Evolutionary conservation across 2,888 invertebrate species (phyloP).

Genomic region (Limnephilus auricula): DNA sequence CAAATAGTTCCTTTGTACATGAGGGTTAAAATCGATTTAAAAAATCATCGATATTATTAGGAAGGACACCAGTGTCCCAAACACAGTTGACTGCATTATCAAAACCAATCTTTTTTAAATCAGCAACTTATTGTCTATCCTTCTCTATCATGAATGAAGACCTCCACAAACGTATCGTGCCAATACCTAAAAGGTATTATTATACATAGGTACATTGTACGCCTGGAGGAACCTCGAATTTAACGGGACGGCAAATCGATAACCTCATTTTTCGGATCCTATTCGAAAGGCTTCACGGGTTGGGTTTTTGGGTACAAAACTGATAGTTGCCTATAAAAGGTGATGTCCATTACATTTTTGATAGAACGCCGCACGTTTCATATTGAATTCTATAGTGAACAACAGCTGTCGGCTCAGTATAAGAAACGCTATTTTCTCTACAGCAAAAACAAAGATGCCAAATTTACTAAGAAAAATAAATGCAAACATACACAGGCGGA

Average conservation of each 20-base stretch:
- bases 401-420: neutral
- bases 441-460: neutral
- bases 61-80: no score
- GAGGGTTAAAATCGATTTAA: no score
- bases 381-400: neutral
- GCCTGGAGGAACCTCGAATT: neutral
- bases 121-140: no score
- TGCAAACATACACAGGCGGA: neutral
- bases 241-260: neutral
- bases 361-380: constrained; percentile 2
- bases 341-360: neutral
- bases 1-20: no score
- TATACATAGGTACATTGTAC: neutral
- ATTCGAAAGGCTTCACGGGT: neutral
- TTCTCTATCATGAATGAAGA: no score
- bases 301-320: neutral
- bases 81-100: no score
- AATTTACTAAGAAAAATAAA: neutral
- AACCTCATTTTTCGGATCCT: neutral
- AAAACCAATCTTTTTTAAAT: no score
- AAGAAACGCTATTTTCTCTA: neutral
- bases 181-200: no score
- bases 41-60: no score
- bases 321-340: neutral
- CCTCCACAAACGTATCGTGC: no score